These are phyloP conservation scores for Euura lappo DNA, from an alignment of 1,140 invertebrate species.

Conservation along the genomic window DNA sequence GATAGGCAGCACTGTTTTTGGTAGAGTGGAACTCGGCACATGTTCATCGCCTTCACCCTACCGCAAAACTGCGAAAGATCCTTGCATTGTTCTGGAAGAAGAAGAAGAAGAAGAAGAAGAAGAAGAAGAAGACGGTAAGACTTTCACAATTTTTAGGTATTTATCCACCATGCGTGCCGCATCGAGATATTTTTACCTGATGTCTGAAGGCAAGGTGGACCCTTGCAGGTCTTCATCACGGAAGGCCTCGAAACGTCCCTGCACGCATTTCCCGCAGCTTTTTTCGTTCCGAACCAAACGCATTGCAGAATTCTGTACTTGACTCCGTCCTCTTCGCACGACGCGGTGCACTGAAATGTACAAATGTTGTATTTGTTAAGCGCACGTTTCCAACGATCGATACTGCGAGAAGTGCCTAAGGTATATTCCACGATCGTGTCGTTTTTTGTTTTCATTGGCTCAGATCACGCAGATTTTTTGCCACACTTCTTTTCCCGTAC, in stretches of 20 bases:
- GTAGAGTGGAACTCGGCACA: constrained; percentile 82
- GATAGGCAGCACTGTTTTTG: constrained; percentile 85
- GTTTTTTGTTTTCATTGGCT: no score
- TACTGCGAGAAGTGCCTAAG: no score
- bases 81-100: constrained; percentile 72
- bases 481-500: not conserved
- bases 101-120: no score
- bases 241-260: constrained; percentile 73
- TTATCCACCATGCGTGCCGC: not conserved
- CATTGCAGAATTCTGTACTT: constrained; percentile 86
- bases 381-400: no score
- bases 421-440: no score
- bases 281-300: constrained; percentile 84
- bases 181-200: constrained; percentile 40
- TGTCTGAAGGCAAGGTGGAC: constrained; percentile 65
- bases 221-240: constrained; percentile 79
- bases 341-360: constrained; percentile 74
- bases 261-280: constrained; percentile 83
- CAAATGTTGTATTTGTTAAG: no score
- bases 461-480: no score
- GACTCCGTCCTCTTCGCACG: constrained; percentile 75
- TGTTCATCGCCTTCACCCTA: constrained; percentile 81
- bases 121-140: no score
- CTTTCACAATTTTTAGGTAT: not conserved
- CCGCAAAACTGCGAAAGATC: constrained; percentile 81